Conservation (phyloP, 2,888 invertebrate species). For the Idaea aversata region DNA sequence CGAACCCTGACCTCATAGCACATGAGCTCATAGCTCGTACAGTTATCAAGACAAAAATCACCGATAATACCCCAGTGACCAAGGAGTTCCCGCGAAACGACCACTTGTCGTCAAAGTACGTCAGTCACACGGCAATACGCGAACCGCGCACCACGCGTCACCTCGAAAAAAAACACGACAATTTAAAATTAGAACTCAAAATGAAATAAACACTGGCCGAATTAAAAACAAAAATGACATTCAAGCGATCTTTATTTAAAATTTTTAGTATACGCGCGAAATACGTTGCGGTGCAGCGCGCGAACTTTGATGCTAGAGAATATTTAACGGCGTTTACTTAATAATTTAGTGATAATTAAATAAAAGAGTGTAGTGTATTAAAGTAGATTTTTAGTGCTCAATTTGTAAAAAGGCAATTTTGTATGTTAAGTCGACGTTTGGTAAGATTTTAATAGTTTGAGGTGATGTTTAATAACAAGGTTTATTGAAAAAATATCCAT, state of each 20-base stretch:
- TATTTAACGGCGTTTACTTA: background rate
- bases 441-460: background rate
- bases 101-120: conserved; percentile 18
- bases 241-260: conserved; percentile 52
- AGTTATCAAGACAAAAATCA: conserved; percentile 73
- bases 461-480: background rate
- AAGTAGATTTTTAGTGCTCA: background rate
- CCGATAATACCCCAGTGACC: conserved; percentile 70
- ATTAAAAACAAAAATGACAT: conserved; percentile 46
- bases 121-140: conserved; percentile 65
- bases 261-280: conserved; percentile 53
- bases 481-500: background rate
- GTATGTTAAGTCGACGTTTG: background rate
- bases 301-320: conserved; percentile 7
- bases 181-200: conserved; percentile 35
- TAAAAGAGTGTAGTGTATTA: background rate
- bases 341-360: background rate
- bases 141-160: conserved; percentile 49
- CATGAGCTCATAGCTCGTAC: conserved; percentile 65
- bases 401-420: background rate
- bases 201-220: conserved; percentile 46
- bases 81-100: conserved; percentile 53
- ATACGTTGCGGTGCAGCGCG: conserved; percentile 32
- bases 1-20: conserved; percentile 71
- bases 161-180: conserved; percentile 29